phyloP scores from a whole-genome alignment of 2,888 invertebrate genomes.

The Caradrina kadenii region DNA sequence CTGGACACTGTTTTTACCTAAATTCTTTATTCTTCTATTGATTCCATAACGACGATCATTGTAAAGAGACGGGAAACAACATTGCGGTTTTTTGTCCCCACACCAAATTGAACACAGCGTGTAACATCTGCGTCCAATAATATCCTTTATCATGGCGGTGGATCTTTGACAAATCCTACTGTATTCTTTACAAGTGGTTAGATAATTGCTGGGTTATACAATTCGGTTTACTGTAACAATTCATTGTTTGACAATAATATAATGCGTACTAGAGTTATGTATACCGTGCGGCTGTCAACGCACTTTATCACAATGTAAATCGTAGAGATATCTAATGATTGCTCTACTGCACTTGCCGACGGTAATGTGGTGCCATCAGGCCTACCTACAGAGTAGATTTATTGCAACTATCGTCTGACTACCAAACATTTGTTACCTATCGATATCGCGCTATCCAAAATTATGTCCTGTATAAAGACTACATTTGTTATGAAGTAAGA shows the following conservation, averaged over 20 bases:
- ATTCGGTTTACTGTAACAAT: conserved; percentile 60
- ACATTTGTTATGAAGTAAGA: background rate
- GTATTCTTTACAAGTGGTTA: conserved; percentile 63
- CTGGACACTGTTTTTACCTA: background rate
- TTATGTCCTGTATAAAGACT: background rate
- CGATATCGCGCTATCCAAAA: background rate
- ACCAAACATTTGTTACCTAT: background rate
- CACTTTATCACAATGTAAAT: conserved; percentile 57
- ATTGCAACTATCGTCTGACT: background rate
- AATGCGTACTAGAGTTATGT: conserved; percentile 74
- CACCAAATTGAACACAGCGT: conserved; percentile 31
- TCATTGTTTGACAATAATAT: conserved; percentile 74
- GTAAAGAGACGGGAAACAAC: conserved; percentile 1
- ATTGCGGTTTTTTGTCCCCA: conserved; percentile 6
- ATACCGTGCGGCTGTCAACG: conserved; percentile 55
- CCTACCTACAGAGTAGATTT: background rate
- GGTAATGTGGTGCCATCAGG: background rate
- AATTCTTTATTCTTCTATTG: background rate
- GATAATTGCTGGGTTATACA: conserved; percentile 58
- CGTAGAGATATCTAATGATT: conserved; percentile 19
- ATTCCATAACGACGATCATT: background rate
- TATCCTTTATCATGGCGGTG: conserved; percentile 63
- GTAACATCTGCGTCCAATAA: conserved; percentile 62
- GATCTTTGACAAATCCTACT: conserved; percentile 61
- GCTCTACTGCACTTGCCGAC: background rate